phyloP scores from a whole-genome alignment of 2,797 vertebrate genomes.

The Sandelia bainsii region DNA sequence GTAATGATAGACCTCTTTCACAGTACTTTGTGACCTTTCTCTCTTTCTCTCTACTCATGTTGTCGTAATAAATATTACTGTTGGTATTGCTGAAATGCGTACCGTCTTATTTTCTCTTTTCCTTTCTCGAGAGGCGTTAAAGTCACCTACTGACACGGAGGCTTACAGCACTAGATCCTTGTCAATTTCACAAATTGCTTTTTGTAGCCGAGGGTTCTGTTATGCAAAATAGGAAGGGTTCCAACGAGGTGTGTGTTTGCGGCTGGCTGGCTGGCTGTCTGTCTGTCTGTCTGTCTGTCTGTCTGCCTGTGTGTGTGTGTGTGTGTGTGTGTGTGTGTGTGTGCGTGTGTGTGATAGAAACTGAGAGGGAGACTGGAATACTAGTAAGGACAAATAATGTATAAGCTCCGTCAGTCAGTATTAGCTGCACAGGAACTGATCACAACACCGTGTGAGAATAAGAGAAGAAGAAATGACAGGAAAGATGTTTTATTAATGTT shows the following conservation, averaged over 20 bases:
- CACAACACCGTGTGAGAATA: constrained; percentile 18
- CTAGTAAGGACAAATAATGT: constrained; percentile 38
- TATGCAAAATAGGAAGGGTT: constrained; percentile 57
- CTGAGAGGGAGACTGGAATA: constrained; percentile 22
- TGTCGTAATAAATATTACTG: constrained; percentile 99
- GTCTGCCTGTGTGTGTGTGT: constrained; percentile 25
- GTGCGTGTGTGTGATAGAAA: background rate
- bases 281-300: too few relatives aligned
- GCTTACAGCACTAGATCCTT: constrained; percentile 77
- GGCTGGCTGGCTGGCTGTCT: background rate
- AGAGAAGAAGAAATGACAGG: constrained; percentile 18
- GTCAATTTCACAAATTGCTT: constrained; percentile 91
- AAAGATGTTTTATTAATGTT: constrained; percentile 37
- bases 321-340: too few relatives aligned
- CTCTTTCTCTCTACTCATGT: constrained; percentile 90
- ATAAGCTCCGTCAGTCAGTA: constrained; percentile 31
- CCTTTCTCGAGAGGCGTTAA: constrained; percentile 52
- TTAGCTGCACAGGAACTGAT: constrained; percentile 44
- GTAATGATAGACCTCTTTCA: constrained; percentile 91
- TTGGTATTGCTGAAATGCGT: constrained; percentile 97
- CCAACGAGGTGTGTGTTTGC: constrained; percentile 41
- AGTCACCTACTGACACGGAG: constrained; percentile 48
- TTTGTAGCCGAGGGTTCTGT: constrained; percentile 55
- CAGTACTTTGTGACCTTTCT: constrained; percentile 92
- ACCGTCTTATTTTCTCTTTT: constrained; percentile 92